Base-by-base conservation (phyloP, 2,888 invertebrate species). In the Morpho helenor region DNA sequence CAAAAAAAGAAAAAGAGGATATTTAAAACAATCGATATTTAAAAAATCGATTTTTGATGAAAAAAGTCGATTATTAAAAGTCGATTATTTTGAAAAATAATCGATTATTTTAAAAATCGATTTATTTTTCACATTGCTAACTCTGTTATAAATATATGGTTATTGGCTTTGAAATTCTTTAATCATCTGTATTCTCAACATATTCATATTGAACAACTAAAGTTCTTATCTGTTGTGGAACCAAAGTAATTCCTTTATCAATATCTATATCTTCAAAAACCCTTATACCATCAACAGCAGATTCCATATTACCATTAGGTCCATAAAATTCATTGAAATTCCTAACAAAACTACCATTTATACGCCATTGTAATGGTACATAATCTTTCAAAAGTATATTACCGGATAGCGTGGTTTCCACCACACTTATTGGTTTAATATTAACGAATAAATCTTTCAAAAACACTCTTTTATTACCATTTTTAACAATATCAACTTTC, bases 151-250 rank as follows among this genome's bases (percentile, higher is more conserved):
- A n/a, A n/a, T n/a, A n/a, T n/a, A n/a, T n/a, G n/a, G n/a, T n/a
- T n/a, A n/a, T n/a, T n/a, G n/a, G n/a, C n/a, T n/a, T n/a, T n/a
- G n/a, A n/a, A n/a, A n/a, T n/a, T n/a, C n/a, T n/a, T 22, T 48
- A 43, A 40, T 8, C 46, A 10, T 47, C 40, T 8, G 41, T 8
- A 41, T 52, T 16, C 9, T 45, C 9, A n/a, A 22, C 31, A 51
- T 61, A 64, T 10, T 55, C 39, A 53, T 53, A 61, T 8, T 59
- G 7, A 44, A 92, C 70, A 2, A 95, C 80, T 71, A 95, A 95
- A 0, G 95, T 95, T 48, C 93, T 87, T 59, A 96, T 96, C 75
- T 96, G 92, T 92, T 95, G 95, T 0, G 96, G 94, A 1, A 79
- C 79, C 10, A 96, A 73, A 1, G 82, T 80, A 0, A 95, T 78